A percentile compares a stretch with the other conserved stretches of the same genome.
These are phyloP conservation scores for Melanotaenia boesemani DNA, from an alignment of 2,797 vertebrate species.

Conservation along the genomic window DNA sequence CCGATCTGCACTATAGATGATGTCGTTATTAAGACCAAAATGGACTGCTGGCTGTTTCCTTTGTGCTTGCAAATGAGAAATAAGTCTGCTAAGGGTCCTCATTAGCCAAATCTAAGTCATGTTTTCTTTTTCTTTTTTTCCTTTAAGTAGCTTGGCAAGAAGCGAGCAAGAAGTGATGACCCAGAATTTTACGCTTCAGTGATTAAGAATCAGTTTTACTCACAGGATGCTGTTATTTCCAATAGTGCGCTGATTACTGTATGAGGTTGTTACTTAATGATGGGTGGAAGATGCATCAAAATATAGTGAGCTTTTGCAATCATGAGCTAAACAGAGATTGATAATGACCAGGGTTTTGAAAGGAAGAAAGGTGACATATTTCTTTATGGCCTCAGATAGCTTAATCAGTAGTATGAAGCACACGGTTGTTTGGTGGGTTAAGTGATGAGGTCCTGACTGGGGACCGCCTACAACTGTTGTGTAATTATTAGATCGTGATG, in stretches of 20 bases:
- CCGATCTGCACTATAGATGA: slow-evolving; percentile 39
- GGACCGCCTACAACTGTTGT: slow-evolving; percentile 18
- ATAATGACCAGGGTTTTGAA: slow-evolving; percentile 26
- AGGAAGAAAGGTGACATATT: slow-evolving; percentile 22
- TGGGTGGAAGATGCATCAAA: slow-evolving; percentile 25
- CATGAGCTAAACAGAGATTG: slow-evolving; percentile 25
- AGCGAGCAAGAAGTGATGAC: slow-evolving; percentile 45
- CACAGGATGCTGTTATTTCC: slow-evolving; percentile 39
- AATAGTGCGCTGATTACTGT: slow-evolving; percentile 30
- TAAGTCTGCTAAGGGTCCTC: slow-evolving; percentile 28
- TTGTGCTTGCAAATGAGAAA: slow-evolving; percentile 56
- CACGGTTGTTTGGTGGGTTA: not conserved
- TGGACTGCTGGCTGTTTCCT: slow-evolving; percentile 37
- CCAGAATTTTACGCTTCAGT: slow-evolving; percentile 36
- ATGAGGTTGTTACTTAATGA: slow-evolving; percentile 38
- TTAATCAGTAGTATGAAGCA: slow-evolving; percentile 41
- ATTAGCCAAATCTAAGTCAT: slow-evolving; percentile 30
- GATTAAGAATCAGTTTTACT: slow-evolving; percentile 38
- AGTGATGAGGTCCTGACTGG: slow-evolving; percentile 34
- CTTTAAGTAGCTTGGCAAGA: slow-evolving; percentile 28
- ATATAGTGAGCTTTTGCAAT: slow-evolving; percentile 37
- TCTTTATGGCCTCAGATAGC: slow-evolving; percentile 10
- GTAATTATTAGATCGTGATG: slow-evolving; percentile 40
- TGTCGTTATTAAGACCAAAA: slow-evolving; percentile 35
- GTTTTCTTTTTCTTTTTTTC: slow-evolving; percentile 28